Percentiles rank a stretch among this genome's conserved stretches.
These are phyloP conservation scores for Copsychus sechellarum DNA, from an alignment of 2,113 vertebrate genomes.

Conservation along the genomic window DNA sequence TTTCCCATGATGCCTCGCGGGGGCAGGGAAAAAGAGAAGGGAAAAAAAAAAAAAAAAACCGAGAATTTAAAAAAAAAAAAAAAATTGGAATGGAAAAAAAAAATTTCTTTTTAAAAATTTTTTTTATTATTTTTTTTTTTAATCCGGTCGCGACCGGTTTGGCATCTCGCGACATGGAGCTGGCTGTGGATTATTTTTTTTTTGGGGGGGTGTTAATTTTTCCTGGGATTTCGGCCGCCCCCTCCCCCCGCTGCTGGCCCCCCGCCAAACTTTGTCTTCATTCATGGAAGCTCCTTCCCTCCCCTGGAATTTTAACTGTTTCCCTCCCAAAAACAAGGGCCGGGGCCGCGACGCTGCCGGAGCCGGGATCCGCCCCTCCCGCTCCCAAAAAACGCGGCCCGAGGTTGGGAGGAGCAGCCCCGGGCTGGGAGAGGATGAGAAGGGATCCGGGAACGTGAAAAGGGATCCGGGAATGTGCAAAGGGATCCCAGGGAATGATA, in stretches of 20 bases:
- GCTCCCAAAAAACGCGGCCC: not conserved
- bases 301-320: not conserved
- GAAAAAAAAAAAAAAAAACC: not conserved
- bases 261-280: constrained; percentile 74
- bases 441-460: not conserved
- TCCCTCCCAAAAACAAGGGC: not conserved
- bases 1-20: constrained; percentile 79
- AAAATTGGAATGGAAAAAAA: too few species aligned
- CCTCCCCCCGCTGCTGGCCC: not conserved
- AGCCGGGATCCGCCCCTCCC: not conserved
- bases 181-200: too few species aligned
- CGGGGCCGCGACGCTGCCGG: too few species aligned
- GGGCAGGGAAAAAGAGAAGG: constrained; percentile 41
- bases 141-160: too few species aligned
- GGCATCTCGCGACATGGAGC: too few species aligned
- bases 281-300: constrained; percentile 57
- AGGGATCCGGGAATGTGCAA: too few species aligned
- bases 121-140: too few species aligned
- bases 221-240: not conserved
- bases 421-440: not conserved
- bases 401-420: too few species aligned
- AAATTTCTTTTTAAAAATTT: too few species aligned
- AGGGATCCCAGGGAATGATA: too few species aligned
- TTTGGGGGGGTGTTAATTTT: too few species aligned
- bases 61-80: too few species aligned